A percentile compares a stretch with the other conserved stretches of the same genome.
These are phyloP conservation scores for Proctacanthus coquilletti DNA, from an alignment of 1,140 invertebrate genomes.

Conservation along the genomic window DNA sequence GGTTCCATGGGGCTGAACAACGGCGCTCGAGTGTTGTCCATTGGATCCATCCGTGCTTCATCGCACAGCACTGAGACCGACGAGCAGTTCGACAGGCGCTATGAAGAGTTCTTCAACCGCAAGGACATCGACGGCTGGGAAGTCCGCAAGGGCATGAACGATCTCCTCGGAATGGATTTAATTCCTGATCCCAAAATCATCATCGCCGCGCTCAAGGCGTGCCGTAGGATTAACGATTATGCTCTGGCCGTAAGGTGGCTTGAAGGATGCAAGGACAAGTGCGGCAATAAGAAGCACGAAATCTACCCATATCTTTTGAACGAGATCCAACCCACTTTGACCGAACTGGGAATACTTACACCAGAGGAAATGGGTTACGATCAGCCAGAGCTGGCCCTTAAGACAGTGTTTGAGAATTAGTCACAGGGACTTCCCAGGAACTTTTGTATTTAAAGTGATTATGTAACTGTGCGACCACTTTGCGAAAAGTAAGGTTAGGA, in stretches of 20 bases:
- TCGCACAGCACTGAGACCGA: constrained; percentile 36
- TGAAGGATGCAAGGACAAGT: constrained; percentile 83
- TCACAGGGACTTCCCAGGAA: too few species aligned
- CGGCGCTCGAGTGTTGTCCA: constrained; percentile 12
- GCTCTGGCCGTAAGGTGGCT: constrained; percentile 82
- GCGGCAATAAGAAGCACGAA: constrained; percentile 56
- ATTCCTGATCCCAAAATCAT: constrained; percentile 92
- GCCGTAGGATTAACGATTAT: constrained; percentile 86
- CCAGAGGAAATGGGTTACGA: constrained; percentile 94
- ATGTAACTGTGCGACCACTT: too few species aligned
- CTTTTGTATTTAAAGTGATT: too few species aligned
- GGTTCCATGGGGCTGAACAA: constrained; percentile 17
- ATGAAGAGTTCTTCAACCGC: constrained; percentile 73
- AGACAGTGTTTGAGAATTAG: constrained; percentile 62
- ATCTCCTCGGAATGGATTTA: constrained; percentile 74
- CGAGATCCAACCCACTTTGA: constrained; percentile 83
- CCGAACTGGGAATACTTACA: constrained; percentile 85
- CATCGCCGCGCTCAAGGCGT: constrained; percentile 80
- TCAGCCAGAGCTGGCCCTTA: constrained; percentile 83
- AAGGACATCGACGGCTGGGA: constrained; percentile 94
- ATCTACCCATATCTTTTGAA: constrained; percentile 87
- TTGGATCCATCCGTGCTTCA: constrained; percentile 22
- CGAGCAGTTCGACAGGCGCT: constrained; percentile 59
- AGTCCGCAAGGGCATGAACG: constrained; percentile 74
- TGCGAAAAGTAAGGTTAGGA: too few species aligned